Base-by-base conservation (phyloP, 2,797 vertebrate species). In the Lophius americanus region DNA sequence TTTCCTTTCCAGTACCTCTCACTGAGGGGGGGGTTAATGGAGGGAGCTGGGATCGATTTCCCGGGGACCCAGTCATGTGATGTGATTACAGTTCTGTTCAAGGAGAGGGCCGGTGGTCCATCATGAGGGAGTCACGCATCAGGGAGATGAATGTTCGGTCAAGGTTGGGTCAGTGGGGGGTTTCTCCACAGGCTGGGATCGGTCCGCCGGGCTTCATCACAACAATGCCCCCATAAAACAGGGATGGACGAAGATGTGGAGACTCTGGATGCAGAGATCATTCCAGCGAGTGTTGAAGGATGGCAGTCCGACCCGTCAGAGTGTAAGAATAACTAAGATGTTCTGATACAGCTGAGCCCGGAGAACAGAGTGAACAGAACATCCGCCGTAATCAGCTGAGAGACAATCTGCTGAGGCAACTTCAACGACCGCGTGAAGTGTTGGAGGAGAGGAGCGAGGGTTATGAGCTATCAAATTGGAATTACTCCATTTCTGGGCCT, bases 391-490 rank as follows among this genome's bases (percentile, higher is more conserved):
- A 81, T 67, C 66, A 75, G 52, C 74, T 47, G 49, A n/a, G 51
- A 36, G 51, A 36, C 60, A 65, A 42, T 10, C 13, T 60, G 63
- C 58, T 53, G 70, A 77, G 62, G 81, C 51, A 54, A 38, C 67
- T 50, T n/a, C 7, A 14, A 62, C 9, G 33, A 44, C 7, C 8
- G 36, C 32, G 51, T 51, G 52, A 57, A 56, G 41, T 37, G 37
- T 58, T 50, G 48, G 5, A 49, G 60, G 11, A 47, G 37, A 52
- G 9, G 2, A 71, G 62, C 53, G 43, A 68, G 51, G 48, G 85
- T 85, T 73, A 84, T 56, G 76, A 76, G 66, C 63, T 67, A 66
- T 68, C 66, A 66, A 73, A 82, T 49, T 78, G 54, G 50, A 81
- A 76, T 69, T 54, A 55, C 42, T 44, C 3, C 6, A 6, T 4